Evolutionary conservation across 1,140 invertebrate species (phyloP).

Genomic region (Dryas iulia): DNA sequence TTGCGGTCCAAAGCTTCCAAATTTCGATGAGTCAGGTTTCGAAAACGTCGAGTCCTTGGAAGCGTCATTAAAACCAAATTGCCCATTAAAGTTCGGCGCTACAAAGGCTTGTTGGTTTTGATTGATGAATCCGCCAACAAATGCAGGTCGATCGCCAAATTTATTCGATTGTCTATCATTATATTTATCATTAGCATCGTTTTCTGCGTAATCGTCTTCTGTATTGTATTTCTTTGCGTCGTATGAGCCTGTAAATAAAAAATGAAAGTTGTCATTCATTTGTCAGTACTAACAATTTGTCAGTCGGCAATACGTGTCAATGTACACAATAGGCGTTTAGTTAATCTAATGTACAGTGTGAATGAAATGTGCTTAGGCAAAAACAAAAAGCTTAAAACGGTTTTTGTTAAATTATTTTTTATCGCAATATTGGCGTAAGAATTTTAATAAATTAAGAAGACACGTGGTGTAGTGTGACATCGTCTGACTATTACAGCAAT

Average conservation of each 20-base stretch:
- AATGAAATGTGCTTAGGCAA: background rate
- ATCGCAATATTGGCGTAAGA: too few relatives aligned
- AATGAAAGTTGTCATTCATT: slow-evolving; percentile 71
- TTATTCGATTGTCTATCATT: slow-evolving; percentile 43
- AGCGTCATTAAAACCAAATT: slow-evolving; percentile 24
- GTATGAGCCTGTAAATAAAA: slow-evolving; percentile 76
- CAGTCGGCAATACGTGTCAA: slow-evolving; percentile 56
- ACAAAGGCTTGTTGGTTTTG: slow-evolving; percentile 46
- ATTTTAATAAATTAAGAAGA: background rate
- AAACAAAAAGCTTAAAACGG: background rate
- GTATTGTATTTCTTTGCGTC: slow-evolving; percentile 69
- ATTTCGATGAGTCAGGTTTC: slow-evolving; percentile 5
- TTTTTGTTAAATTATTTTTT: background rate
- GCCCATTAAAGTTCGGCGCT: slow-evolving; percentile 30
- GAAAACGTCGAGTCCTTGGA: slow-evolving; percentile 3
- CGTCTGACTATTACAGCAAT: too few relatives aligned
- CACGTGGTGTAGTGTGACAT: too few relatives aligned
- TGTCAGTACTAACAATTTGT: slow-evolving; percentile 61
- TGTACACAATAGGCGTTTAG: slow-evolving; percentile 47
- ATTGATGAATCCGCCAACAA: slow-evolving; percentile 46
- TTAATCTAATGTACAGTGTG: background rate
- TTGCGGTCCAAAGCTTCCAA: slow-evolving; percentile 13
- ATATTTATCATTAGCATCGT: slow-evolving; percentile 41
- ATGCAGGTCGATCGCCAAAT: slow-evolving; percentile 47
- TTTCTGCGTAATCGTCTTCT: slow-evolving; percentile 58